These are phyloP conservation scores for Himantopus leucocephalus DNA, from an alignment of 2,113 vertebrate species.

Conservation along the genomic window DNA sequence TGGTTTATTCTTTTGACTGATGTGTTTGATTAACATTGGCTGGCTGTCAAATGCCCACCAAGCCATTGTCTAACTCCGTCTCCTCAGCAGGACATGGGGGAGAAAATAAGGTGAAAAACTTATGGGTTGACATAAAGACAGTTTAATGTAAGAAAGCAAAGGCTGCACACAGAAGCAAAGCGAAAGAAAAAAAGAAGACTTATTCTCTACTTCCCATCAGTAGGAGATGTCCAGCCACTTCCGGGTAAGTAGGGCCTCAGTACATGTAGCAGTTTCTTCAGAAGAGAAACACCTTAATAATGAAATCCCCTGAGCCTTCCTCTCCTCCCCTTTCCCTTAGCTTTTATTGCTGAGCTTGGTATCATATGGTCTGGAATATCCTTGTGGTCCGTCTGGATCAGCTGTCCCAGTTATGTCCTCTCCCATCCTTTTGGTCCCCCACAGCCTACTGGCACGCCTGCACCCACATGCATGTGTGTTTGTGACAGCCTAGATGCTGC, in stretches of 20 bases:
- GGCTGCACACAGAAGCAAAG: neutral
- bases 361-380: neutral
- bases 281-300: neutral
- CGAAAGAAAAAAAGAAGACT: too few species aligned
- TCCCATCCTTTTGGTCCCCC: neutral
- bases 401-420: neutral
- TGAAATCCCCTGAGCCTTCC: fast-evolving
- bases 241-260: neutral
- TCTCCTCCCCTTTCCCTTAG: neutral
- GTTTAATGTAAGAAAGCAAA: neutral
- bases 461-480: fast-evolving
- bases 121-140: neutral
- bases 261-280: neutral
- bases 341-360: neutral
- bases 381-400: neutral
- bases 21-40: neutral
- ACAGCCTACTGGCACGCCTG: fast-evolving
- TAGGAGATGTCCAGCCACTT: neutral
- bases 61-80: neutral
- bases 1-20: neutral
- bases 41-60: neutral
- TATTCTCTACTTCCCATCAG: neutral
- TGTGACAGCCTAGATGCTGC: neutral
- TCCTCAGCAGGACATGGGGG: too few species aligned
- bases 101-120: neutral